phyloP scores from a whole-genome alignment of 2,888 invertebrate species.

The Ochlodes sylvanus region DNA sequence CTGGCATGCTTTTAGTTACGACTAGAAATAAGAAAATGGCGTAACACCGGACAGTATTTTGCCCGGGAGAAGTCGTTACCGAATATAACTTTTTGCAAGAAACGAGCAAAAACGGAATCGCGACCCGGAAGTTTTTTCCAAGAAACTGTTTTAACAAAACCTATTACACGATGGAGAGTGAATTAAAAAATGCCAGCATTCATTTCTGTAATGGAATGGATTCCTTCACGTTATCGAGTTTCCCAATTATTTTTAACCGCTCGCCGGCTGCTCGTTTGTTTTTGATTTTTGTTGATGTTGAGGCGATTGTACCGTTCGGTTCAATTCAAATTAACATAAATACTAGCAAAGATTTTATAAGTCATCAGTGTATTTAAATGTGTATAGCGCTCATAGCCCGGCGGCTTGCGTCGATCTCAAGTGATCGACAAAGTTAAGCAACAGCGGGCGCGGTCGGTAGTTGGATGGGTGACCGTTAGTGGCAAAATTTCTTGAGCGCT shows the following conservation, averaged over 20 bases:
- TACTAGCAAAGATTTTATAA: too few relatives aligned
- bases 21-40: neutral
- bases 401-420: too few relatives aligned
- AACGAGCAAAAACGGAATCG: conserved; percentile 6
- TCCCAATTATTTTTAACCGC: neutral
- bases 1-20: neutral
- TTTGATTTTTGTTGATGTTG: neutral
- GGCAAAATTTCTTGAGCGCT: too few relatives aligned
- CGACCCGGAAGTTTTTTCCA: neutral
- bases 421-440: too few relatives aligned
- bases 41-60: conserved; percentile 1
- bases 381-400: too few relatives aligned
- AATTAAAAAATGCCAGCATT: conserved; percentile 11
- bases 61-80: neutral
- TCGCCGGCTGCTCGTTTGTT: neutral
- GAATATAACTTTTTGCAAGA: conserved; percentile 6
- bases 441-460: too few relatives aligned
- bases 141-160: conserved; percentile 10
- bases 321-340: too few relatives aligned
- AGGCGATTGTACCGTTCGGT: too few relatives aligned
- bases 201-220: neutral
- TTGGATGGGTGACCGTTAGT: too few relatives aligned
- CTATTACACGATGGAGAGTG: conserved; percentile 9
- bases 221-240: conserved; percentile 6
- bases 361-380: too few relatives aligned